Base-by-base conservation (phyloP, 2,113 vertebrate species). In the Romanogobio albipinnatus region DNA sequence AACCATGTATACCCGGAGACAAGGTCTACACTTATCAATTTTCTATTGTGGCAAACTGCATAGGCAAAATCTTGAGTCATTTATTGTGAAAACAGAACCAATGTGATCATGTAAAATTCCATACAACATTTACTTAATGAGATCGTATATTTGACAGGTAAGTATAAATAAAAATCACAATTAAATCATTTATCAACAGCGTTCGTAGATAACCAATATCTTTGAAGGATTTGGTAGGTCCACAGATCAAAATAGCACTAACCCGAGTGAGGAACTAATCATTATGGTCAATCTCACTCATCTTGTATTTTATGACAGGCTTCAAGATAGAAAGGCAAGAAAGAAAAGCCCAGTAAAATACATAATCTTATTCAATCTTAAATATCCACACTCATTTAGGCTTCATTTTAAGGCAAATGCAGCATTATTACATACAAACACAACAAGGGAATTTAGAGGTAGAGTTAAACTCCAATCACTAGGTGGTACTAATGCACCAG, bases 401-500 rank as follows among this genome's bases (percentile, higher is more conserved):
- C 15, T 26, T 62, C 0, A 58, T 17, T 19, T 62, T 29, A 9
- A 45, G 43, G 10, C 4, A 47, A 76, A 70, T 64, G 9, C 19
- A 29, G 17, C n/a, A 29, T 51, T 29, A 76, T 5, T 43, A 49
- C 10, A 77, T 43, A 24, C 19, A 49, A 76, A 62, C 70, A 58
- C 56, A 13, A 39, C 36, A 5, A 79, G 15, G 59, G 45, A 74
- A 66, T n/a, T 19, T 58, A 68, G 61, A 51, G 4, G n/a, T 9
- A 9, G 19, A 10, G 36, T 29, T 26, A 24, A 53, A 43, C 9
- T 64, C 39, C 5, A 66, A 62, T 86, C 88, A 88, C 43, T 53
- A 86, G 78, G 64, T 51, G 5, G 39, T 13, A 3, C 86, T 95
- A 97, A 85, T 94, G 96, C 89, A 96, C 96, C 92, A 96, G 92